A percentile compares a stretch with the other conserved stretches of the same genome.
phyloP scores from a whole-genome alignment of 2,797 vertebrate species.

The Fundulus diaphanus region DNA sequence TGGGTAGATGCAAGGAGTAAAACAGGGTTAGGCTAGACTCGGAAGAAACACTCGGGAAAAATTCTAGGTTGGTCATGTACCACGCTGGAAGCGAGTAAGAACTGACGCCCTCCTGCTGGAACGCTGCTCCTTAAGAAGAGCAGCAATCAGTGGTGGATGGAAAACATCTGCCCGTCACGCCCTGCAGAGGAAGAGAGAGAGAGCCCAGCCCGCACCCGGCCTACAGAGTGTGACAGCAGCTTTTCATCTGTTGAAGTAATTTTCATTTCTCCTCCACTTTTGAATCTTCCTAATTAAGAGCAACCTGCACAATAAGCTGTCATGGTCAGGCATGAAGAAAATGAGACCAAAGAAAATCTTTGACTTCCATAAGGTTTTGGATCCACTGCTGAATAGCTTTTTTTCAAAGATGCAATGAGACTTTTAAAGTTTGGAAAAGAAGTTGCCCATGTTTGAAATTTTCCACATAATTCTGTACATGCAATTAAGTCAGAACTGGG shows the following conservation, averaged over 20 bases:
- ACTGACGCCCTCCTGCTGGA: too few relatives aligned
- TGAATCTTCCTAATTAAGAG: not conserved
- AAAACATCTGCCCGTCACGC: too few relatives aligned
- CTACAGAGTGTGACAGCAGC: too few relatives aligned
- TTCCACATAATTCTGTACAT: not conserved
- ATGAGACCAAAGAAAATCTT: not conserved
- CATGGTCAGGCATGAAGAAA: not conserved
- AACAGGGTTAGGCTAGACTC: too few relatives aligned
- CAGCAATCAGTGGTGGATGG: too few relatives aligned
- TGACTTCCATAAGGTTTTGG: conserved; percentile 19
- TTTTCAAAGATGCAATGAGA: not conserved
- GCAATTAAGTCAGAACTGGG: conserved; percentile 5
- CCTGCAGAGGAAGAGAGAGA: too few relatives aligned
- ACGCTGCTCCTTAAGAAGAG: too few relatives aligned
- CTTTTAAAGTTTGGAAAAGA: not conserved
- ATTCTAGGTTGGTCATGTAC: too few relatives aligned
- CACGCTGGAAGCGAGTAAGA: too few relatives aligned
- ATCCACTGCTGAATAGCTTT: not conserved
- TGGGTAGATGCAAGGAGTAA: too few relatives aligned
- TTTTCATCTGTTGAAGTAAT: not conserved
- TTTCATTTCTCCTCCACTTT: not conserved
- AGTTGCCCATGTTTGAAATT: not conserved
- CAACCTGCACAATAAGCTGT: not conserved
- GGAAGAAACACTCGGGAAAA: too few relatives aligned
- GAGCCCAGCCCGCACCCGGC: too few relatives aligned